A percentile compares a stretch with the other conserved stretches of the same genome.
Evolutionary conservation across 2,113 vertebrate genomes (phyloP).

Genomic region (Apeltes quadracus): DNA sequence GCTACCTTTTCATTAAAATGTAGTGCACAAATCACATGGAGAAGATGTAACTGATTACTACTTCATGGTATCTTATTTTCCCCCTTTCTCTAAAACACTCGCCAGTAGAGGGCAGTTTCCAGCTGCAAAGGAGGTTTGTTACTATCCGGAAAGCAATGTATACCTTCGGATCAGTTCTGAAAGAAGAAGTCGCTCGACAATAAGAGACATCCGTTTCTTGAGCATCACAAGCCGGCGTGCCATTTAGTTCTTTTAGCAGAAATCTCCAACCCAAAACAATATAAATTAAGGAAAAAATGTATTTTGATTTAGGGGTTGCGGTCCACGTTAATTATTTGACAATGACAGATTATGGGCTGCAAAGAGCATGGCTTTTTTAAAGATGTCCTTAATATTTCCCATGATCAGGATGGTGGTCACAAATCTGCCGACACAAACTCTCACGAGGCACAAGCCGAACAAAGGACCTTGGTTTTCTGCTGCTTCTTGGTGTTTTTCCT

Average conservation of each 20-base stretch:
- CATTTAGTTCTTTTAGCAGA: too few relatives aligned
- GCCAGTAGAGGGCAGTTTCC: slow-evolving; percentile 2
- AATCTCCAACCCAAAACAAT: too few relatives aligned
- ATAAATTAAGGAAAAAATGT: not conserved
- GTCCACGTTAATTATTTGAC: not conserved
- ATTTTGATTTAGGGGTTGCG: not conserved
- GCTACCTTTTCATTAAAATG: not conserved
- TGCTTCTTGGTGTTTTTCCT: slow-evolving; percentile 32
- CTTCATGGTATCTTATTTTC: not conserved
- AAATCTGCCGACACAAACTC: slow-evolving; percentile 34
- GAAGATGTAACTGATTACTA: not conserved
- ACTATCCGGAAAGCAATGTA: not conserved
- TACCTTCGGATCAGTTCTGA: not conserved
- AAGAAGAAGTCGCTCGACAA: not conserved
- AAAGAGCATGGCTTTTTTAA: not conserved
- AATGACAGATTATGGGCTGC: not conserved
- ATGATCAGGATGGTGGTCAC: slow-evolving; percentile 21
- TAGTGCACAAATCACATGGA: not conserved
- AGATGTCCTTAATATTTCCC: not conserved
- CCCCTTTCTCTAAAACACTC: not conserved
- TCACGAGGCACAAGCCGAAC: slow-evolving; percentile 18
- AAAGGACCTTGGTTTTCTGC: slow-evolving; percentile 26
- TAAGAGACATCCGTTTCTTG: too few relatives aligned
- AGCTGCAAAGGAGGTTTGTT: not conserved
- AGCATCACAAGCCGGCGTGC: too few relatives aligned